Evolutionary conservation across 2,113 vertebrate species (phyloP).

Genomic region (Galeopterus variegatus): DNA sequence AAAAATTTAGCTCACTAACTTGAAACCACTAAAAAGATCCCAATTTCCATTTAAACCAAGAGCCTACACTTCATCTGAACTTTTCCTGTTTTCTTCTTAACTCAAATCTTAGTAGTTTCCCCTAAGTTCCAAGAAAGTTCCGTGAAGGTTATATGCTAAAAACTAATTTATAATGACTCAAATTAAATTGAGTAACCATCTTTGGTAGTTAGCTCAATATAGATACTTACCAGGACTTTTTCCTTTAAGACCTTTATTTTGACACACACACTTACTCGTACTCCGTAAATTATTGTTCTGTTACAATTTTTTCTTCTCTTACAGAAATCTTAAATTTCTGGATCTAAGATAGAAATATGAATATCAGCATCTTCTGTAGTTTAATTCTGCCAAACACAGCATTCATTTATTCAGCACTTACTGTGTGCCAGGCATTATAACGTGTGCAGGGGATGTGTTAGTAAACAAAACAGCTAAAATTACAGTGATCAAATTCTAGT

Average conservation of each 20-base stretch:
- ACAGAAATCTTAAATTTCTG: background rate
- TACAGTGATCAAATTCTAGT: conserved; percentile 37
- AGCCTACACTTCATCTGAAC: background rate
- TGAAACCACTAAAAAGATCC: background rate
- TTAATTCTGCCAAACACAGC: conserved; percentile 24
- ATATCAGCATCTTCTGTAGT: background rate
- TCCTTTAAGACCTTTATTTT: background rate
- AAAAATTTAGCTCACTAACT: background rate
- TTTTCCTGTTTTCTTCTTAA: conserved; percentile 46
- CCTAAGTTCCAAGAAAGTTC: conserved; percentile 28
- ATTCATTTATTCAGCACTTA: conserved; percentile 24
- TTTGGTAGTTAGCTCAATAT: background rate
- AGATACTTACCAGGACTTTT: background rate
- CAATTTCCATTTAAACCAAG: conserved; percentile 38
- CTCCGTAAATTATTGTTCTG: background rate
- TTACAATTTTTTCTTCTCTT: conserved; percentile 6
- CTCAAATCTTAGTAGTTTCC: conserved; percentile 49
- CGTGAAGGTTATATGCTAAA: background rate
- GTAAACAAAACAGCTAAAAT: conserved; percentile 13
- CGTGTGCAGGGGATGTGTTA: background rate
- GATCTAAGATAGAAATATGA: conserved; percentile 21
- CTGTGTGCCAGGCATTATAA: background rate
- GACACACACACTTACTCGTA: background rate
- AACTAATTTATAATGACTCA: background rate
- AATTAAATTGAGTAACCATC: background rate